Evolutionary conservation across 2,888 invertebrate species (phyloP).

Genomic region (Ophion slaviceki): DNA sequence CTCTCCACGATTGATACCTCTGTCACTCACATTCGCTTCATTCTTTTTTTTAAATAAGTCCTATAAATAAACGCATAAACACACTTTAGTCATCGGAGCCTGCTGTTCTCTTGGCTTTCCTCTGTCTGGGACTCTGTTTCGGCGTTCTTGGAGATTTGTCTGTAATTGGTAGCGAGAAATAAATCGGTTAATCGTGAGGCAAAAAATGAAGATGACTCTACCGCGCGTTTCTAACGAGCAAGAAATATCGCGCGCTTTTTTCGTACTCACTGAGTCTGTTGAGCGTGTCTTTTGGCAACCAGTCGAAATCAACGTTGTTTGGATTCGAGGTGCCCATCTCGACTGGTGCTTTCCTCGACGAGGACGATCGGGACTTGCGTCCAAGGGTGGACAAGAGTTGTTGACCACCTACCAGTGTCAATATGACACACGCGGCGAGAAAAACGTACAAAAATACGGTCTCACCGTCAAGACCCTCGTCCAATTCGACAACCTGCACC

Average conservation of each 20-base stretch:
- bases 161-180: constrained; percentile 82
- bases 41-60: constrained; percentile 64
- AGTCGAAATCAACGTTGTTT: constrained; percentile 98
- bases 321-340: constrained; percentile 96
- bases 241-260: background rate
- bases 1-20: constrained; percentile 52
- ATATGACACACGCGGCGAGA: constrained; percentile 94
- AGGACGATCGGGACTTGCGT: constrained; percentile 87
- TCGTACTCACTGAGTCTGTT: constrained; percentile 91
- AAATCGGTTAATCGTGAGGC: constrained; percentile 20
- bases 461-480: constrained; percentile 98
- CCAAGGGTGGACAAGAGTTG: constrained; percentile 94
- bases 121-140: constrained; percentile 90
- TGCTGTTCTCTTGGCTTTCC: constrained; percentile 90
- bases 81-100: constrained; percentile 87
- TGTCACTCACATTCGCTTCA: constrained; percentile 66
- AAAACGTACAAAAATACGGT: constrained; percentile 99
- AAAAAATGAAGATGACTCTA: background rate
- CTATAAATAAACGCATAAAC: constrained; percentile 68
- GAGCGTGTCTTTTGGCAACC: constrained; percentile 97
- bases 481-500: constrained; percentile 96
- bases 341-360: constrained; percentile 87
- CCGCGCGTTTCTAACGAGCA: background rate
- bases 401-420: constrained; percentile 94
- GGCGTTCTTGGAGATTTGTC: constrained; percentile 89